Evolutionary conservation across 53 echinoderm and acorn worm species (phyloP), one percentile per base, ranked within the genome.

Genomic region (Apostichopus leukothele): DNA sequence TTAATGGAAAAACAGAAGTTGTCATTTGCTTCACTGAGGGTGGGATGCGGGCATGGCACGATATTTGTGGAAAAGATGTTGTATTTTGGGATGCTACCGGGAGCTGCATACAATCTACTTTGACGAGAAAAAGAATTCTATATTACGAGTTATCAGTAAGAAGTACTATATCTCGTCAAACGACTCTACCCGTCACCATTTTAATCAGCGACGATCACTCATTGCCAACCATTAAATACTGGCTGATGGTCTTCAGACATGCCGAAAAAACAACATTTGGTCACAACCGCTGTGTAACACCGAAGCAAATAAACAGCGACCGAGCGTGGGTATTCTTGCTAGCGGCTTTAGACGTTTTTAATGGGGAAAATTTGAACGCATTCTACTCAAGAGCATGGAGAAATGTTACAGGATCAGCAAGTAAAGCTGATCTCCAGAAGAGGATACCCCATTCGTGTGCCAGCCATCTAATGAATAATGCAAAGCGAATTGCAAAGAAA

Each of bases 11-110:
- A 79, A 51, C 80, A 79, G 57, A 80, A 80, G 81, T 11, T 16
- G 26, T 61, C 7, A 60, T 83, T 19, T 83, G 84, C 63, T 83
- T 83, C 25, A 83, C 84, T 6, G 84, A 83, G 57, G 84, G 21
- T 18, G 84, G 84, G 53, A 25, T 83, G 14, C 84, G 84, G 5
- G 23, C 53, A 5, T 83, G 84, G 84, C 84, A 83, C 25, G 84
- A 83, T 9, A 12, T 83, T 19, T 83, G 84, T 83, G 21, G 14
- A 20, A 20, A 61, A 10, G 84, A 83, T 22, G 63, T 23, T 6
- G 84, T 83, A 10, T 83, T 83, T 11, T 83, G 84, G 84, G 84
- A 83, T 20, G 84, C 84, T 16, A 83, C 84, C 7, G 84, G 84
- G 13, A 53, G 84, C 11, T 83, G 84, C 26, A 27, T 83, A 60